A percentile compares a stretch with the other conserved stretches of the same genome.
Conservation (phyloP, 92 coral and sea anemone species). For the Heteractis magnifica region DNA sequence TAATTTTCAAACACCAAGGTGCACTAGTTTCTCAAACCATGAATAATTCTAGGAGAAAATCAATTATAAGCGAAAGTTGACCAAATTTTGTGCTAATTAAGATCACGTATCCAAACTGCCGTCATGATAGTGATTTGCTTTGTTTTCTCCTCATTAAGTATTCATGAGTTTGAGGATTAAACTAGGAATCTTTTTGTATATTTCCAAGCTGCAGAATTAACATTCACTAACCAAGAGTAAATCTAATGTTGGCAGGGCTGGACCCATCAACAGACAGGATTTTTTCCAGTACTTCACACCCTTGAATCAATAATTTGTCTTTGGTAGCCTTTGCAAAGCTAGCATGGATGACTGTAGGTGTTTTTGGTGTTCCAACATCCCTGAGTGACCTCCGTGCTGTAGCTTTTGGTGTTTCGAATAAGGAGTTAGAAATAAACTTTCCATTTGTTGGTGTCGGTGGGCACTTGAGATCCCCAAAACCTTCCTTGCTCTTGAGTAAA, state of each 20-base stretch:
- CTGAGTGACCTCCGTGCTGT: slow-evolving; percentile 74
- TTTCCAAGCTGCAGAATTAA: background rate
- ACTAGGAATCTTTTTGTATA: background rate
- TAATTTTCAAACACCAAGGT: too few species aligned
- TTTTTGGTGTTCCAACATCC: slow-evolving; percentile 81
- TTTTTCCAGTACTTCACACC: slow-evolving; percentile 66
- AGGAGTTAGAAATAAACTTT: slow-evolving; percentile 55
- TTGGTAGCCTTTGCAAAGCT: slow-evolving; percentile 68
- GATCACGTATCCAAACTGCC: too few species aligned
- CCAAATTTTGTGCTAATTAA: too few species aligned
- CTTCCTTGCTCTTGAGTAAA: slow-evolving; percentile 70
- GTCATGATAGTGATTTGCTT: too few species aligned
- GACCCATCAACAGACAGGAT: slow-evolving; percentile 39
- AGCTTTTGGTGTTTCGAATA: slow-evolving; percentile 72
- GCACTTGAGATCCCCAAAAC: slow-evolving; percentile 73
- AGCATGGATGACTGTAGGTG: slow-evolving; percentile 79
- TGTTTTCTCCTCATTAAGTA: too few species aligned
- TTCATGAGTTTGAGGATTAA: too few species aligned
- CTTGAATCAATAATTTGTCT: slow-evolving; percentile 59
- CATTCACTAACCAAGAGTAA: slow-evolving; percentile 21
- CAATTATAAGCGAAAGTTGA: too few species aligned
- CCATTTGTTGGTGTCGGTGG: slow-evolving; percentile 84
- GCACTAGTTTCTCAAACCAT: too few species aligned
- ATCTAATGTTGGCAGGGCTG: slow-evolving; percentile 7
- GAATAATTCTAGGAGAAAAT: too few species aligned